phyloP scores from a whole-genome alignment of 2,797 vertebrate genomes.

The Rhincodon typus region DNA sequence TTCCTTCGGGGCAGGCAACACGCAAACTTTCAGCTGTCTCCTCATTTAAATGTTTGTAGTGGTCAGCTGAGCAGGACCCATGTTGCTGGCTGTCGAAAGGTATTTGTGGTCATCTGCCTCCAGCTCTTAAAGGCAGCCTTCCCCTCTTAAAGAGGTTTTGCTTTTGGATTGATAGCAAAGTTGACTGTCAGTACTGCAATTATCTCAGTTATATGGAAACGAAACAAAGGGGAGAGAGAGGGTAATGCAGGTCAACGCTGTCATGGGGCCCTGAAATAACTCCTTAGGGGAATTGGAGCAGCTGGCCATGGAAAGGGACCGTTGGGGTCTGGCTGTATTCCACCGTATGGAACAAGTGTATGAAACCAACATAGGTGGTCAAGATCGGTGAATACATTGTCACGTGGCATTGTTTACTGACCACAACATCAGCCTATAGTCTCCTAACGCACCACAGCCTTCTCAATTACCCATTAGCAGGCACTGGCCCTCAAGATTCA shows the following conservation, averaged over 20 bases:
- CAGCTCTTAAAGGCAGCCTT: too few relatives aligned
- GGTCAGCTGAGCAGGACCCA: background rate
- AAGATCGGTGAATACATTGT: too few relatives aligned
- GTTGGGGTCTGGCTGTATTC: too few relatives aligned
- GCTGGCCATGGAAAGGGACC: too few relatives aligned
- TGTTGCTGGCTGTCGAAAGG: background rate
- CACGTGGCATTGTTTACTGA: too few relatives aligned
- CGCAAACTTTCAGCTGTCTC: background rate
- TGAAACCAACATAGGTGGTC: too few relatives aligned
- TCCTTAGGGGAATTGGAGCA: too few relatives aligned
- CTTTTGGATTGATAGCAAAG: background rate
- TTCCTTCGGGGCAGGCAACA: background rate
- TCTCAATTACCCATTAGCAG: background rate
- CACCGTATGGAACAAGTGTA: too few relatives aligned
- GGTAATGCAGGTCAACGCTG: background rate
- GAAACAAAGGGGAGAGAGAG: background rate
- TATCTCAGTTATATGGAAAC: background rate
- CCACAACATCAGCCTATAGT: too few relatives aligned
- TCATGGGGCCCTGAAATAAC: background rate
- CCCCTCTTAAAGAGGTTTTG: background rate
- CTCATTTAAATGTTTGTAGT: background rate
- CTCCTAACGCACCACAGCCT: background rate
- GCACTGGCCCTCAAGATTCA: background rate
- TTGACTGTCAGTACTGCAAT: background rate
- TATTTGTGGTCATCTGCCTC: background rate